Conservation (phyloP, 1,140 invertebrate genomes). For the Acromyrmex heyeri region DNA sequence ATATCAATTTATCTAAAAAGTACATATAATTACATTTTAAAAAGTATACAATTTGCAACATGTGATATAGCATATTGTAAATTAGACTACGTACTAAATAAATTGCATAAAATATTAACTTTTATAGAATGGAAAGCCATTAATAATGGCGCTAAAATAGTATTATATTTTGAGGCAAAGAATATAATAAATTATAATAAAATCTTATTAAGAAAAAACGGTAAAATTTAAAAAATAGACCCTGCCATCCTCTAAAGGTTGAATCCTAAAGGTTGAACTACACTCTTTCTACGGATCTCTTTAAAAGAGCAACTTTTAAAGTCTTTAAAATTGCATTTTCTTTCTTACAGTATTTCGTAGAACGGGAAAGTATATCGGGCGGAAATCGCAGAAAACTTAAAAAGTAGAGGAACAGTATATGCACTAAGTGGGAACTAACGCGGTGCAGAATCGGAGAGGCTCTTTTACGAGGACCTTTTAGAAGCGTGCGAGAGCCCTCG, state of each 20-base stretch:
- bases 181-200: no score
- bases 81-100: neutral
- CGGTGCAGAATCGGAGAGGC: conserved; percentile 22
- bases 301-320: conserved; percentile 17
- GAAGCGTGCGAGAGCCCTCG: conserved; percentile 34
- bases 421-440: conserved; percentile 49
- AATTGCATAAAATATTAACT: neutral
- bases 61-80: neutral
- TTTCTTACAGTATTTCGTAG: neutral
- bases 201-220: no score
- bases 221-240: no score
- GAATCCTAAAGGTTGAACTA: neutral
- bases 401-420: neutral
- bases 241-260: no score
- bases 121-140: no score
- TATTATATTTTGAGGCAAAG: no score
- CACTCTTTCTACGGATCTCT: neutral
- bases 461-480: conserved; percentile 47
- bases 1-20: neutral
- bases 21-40: neutral
- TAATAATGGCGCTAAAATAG: no score
- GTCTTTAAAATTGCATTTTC: conserved; percentile 5
- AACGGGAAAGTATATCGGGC: neutral
- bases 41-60: neutral
- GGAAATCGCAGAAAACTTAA: conserved; percentile 29